These are phyloP conservation scores for Rhinolophus sinicus DNA, from an alignment of 2,113 vertebrate species.

Conservation along the genomic window DNA sequence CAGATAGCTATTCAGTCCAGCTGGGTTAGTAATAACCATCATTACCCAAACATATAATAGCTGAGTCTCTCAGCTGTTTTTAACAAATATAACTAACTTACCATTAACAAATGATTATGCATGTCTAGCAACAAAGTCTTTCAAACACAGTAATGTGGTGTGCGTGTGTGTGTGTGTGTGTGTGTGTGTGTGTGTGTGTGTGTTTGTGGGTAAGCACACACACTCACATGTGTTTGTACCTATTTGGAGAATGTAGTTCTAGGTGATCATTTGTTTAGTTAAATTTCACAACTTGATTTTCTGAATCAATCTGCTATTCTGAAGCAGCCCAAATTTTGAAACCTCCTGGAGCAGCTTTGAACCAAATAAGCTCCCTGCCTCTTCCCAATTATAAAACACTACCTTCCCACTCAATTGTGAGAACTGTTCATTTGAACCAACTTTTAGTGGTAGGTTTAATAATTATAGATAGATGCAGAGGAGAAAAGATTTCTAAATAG, in stretches of 20 bases:
- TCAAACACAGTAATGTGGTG: neutral
- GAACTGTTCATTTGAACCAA: neutral
- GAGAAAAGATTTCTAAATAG: neutral
- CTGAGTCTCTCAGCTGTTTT: neutral
- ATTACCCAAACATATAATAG: neutral
- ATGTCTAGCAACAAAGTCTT: neutral
- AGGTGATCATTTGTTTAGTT: neutral
- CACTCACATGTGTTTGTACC: too few relatives aligned
- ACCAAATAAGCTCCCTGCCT: neutral
- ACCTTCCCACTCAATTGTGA: neutral
- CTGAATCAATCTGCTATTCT: neutral
- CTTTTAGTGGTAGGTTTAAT: neutral
- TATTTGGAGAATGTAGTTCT: neutral
- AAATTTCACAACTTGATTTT: neutral
- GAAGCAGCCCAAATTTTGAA: neutral
- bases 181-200: neutral
- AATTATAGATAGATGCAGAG: neutral
- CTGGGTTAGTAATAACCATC: neutral
- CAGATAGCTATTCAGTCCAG: neutral
- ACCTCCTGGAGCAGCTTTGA: neutral
- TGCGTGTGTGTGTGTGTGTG: neutral
- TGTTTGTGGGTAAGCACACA: too few relatives aligned
- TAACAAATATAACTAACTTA: neutral
- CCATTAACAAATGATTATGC: neutral
- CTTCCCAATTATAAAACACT: neutral